Conservation (phyloP, 2,888 invertebrate genomes). For the Hypomecis atomaria region DNA sequence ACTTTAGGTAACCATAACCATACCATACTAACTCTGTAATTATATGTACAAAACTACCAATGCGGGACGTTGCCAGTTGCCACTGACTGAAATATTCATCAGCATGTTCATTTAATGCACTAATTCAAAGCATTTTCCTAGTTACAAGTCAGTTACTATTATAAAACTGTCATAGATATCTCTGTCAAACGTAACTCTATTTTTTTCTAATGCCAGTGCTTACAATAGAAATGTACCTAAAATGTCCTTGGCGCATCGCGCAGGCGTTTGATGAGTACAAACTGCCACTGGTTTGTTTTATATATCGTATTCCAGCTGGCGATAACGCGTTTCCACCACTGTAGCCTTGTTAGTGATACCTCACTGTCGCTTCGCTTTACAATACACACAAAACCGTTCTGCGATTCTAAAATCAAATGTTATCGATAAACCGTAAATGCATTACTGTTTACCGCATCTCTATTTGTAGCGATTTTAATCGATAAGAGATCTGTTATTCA, state of each 20-base stretch:
- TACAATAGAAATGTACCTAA: slow-evolving; percentile 7
- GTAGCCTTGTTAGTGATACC: slow-evolving; percentile 42
- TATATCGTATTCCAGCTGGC: slow-evolving; percentile 58
- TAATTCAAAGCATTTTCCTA: too few relatives aligned
- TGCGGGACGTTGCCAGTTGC: too few relatives aligned
- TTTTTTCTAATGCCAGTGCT: neutral
- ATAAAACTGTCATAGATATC: too few relatives aligned
- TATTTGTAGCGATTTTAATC: slow-evolving; percentile 34
- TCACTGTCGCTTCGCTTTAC: slow-evolving; percentile 16
- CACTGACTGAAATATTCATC: too few relatives aligned
- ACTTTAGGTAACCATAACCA: too few relatives aligned
- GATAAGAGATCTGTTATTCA: slow-evolving; percentile 24
- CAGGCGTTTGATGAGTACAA: slow-evolving; percentile 53
- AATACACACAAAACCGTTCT: slow-evolving; percentile 6
- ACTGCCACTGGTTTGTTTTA: slow-evolving; percentile 63
- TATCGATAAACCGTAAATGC: slow-evolving; percentile 34
- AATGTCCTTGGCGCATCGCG: slow-evolving; percentile 45
- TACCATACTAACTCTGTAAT: too few relatives aligned
- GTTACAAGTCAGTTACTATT: too few relatives aligned
- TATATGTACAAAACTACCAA: too few relatives aligned
- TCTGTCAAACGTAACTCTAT: too few relatives aligned
- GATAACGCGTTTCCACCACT: slow-evolving; percentile 55
- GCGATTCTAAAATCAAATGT: slow-evolving; percentile 32
- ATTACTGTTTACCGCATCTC: slow-evolving; percentile 29
- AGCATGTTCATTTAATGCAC: too few relatives aligned